phyloP scores from a whole-genome alignment of 2,113 vertebrate genomes.

The Rallus limicola region DNA sequence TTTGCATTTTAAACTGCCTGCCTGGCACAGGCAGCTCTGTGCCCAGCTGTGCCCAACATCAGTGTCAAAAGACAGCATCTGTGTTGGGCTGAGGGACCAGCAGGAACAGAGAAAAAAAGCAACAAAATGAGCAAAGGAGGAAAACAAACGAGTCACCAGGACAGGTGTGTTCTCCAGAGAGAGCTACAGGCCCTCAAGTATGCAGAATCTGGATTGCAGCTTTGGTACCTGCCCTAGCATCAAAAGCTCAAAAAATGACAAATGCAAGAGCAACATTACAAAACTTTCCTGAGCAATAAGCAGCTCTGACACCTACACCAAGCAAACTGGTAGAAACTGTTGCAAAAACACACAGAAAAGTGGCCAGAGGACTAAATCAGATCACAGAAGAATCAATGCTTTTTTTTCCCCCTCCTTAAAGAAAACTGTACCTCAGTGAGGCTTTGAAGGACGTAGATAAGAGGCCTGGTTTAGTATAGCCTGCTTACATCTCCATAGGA shows the following conservation, averaged over 20 bases:
- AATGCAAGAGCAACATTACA: neutral
- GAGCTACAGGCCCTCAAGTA: neutral
- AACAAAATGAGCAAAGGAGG: neutral
- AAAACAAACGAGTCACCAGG: neutral
- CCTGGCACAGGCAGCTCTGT: neutral
- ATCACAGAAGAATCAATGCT: neutral
- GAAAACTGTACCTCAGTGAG: neutral
- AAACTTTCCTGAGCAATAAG: neutral
- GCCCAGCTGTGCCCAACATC: neutral
- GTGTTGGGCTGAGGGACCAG: neutral
- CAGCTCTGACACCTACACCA: neutral
- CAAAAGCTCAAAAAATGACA: neutral
- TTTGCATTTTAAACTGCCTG: neutral
- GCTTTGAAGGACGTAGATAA: neutral
- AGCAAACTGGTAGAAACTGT: accelerated
- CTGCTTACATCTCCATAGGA: neutral
- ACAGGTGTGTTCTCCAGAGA: neutral
- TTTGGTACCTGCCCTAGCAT: neutral
- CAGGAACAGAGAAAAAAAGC: neutral
- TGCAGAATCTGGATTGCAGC: neutral
- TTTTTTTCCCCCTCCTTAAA: neutral
- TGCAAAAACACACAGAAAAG: neutral
- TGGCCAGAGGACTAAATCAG: neutral
- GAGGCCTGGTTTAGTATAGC: neutral
- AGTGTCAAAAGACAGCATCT: neutral